A percentile compares a stretch with the other conserved stretches of the same genome.
phyloP scores from a whole-genome alignment of 2,797 vertebrate species.

The Brachymystax lenok region DNA sequence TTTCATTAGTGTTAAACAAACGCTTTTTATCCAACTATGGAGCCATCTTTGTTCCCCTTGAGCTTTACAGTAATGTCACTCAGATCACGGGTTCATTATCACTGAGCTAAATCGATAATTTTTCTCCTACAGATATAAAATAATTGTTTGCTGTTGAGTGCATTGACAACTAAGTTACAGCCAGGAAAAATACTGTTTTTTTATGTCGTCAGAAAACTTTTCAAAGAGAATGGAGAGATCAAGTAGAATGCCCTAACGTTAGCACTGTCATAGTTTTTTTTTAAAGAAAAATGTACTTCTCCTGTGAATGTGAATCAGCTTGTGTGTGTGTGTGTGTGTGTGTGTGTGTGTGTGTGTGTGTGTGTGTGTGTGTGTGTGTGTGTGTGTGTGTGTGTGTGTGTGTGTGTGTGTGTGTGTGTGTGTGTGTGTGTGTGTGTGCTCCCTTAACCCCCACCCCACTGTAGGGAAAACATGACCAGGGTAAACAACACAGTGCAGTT shows the following conservation, averaged over 20 bases:
- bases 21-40: not conserved
- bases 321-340: too few relatives aligned
- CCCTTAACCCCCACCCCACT: not conserved
- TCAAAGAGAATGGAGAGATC: slow-evolving; percentile 74
- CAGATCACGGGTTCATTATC: not conserved
- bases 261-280: not conserved
- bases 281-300: not conserved
- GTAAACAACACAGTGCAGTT: not conserved
- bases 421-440: not conserved
- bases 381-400: not conserved
- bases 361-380: too few relatives aligned
- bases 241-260: slow-evolving; percentile 37
- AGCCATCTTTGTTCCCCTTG: slow-evolving; percentile 1
- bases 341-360: too few relatives aligned
- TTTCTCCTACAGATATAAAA: slow-evolving; percentile 5
- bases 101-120: not conserved
- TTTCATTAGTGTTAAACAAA: not conserved
- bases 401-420: not conserved
- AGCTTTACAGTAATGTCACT: not conserved
- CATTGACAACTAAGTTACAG: not conserved
- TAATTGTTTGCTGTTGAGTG: not conserved
- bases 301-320: not conserved
- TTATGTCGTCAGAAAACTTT: slow-evolving; percentile 66
- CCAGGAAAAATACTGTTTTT: slow-evolving; percentile 56
- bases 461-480: not conserved